These are phyloP conservation scores for Platysternon megacephalum DNA, from an alignment of 2,113 vertebrate genomes.

Conservation along the genomic window DNA sequence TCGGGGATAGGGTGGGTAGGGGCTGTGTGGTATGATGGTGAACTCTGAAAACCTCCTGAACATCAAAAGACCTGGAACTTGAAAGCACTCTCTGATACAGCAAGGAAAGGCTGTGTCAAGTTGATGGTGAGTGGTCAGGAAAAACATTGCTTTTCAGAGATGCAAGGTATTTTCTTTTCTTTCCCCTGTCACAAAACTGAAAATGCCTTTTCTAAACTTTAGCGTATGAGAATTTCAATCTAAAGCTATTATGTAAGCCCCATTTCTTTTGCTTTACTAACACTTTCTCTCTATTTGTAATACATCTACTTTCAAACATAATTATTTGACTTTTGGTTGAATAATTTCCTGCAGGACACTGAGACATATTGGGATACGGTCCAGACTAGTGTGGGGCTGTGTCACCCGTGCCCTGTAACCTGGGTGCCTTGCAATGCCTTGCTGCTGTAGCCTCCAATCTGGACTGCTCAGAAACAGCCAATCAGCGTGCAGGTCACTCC, in stretches of 20 bases:
- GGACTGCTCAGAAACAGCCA: too few species aligned
- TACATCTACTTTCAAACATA: background rate
- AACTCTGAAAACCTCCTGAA: background rate
- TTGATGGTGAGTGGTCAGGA: background rate
- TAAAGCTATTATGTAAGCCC: background rate
- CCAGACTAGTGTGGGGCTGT: too few species aligned
- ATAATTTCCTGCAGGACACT: background rate
- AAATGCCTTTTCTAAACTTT: background rate
- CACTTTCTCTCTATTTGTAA: background rate
- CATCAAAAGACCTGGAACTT: background rate
- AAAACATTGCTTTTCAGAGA: background rate
- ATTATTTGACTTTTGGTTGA: background rate
- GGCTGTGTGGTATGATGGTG: background rate
- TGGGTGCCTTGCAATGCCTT: too few species aligned
- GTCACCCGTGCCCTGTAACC: too few species aligned
- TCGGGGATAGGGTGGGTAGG: background rate
- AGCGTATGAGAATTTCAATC: background rate
- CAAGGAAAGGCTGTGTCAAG: background rate
- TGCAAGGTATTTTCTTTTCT: background rate
- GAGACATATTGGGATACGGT: background rate
- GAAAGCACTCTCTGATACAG: background rate
- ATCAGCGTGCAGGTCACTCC: too few species aligned
- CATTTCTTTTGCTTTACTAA: background rate
- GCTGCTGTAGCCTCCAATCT: too few species aligned
- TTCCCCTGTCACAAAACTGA: background rate